Conservation (phyloP, 2,888 invertebrate genomes). For the Bhutanitis thaidina region DNA sequence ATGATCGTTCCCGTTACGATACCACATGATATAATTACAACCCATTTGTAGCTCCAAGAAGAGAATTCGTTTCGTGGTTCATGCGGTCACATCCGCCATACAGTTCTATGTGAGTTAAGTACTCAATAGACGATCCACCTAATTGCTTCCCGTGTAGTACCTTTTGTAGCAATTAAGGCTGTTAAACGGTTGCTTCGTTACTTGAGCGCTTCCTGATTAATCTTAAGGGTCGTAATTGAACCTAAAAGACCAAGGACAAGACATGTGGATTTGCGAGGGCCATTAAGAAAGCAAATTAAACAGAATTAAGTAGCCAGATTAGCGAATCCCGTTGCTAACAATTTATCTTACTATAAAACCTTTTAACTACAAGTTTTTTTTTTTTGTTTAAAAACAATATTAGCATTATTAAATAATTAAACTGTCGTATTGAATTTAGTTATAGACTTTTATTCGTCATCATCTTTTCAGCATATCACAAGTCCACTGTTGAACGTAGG, state of each 20-base stretch:
- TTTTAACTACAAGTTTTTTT: neutral
- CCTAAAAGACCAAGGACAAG: slow-evolving; percentile 40
- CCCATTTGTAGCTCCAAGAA: slow-evolving; percentile 30
- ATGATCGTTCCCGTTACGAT: slow-evolving; percentile 10
- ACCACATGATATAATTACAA: slow-evolving; percentile 32
- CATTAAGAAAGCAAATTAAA: slow-evolving; percentile 4
- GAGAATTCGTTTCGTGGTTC: slow-evolving; percentile 32
- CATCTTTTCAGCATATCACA: too few species aligned
- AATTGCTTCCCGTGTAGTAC: slow-evolving; percentile 49
- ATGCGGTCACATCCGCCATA: slow-evolving; percentile 33
- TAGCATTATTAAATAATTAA: too few species aligned
- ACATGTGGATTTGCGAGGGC: slow-evolving; percentile 37
- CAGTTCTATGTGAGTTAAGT: slow-evolving; percentile 23
- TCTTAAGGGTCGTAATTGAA: slow-evolving; percentile 51
- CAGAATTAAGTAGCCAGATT: neutral
- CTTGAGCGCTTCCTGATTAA: slow-evolving; percentile 53
- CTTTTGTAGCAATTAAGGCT: slow-evolving; percentile 51
- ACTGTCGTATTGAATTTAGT: too few species aligned
- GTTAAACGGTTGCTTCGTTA: slow-evolving; percentile 47
- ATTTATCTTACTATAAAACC: neutral
- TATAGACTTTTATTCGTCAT: too few species aligned
- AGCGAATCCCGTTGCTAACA: neutral
- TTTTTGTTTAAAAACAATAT: neutral
- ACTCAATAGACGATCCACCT: slow-evolving; percentile 47
- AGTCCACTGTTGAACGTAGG: too few species aligned